phyloP scores from a whole-genome alignment of 2,888 invertebrate genomes.

The Disparrhopalites patrizii region DNA sequence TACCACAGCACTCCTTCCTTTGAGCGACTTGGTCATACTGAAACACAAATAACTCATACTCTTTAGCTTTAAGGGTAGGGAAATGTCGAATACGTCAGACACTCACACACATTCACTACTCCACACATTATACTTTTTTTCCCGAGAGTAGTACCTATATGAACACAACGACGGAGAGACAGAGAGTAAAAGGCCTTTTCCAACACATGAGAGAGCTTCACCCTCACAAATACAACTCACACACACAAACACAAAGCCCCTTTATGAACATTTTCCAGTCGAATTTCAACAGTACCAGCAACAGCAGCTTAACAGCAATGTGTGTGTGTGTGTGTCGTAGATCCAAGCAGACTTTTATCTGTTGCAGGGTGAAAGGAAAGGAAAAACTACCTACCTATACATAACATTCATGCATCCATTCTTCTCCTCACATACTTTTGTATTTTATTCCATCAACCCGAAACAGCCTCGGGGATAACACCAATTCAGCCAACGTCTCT shows the following conservation, averaged over 20 bases:
- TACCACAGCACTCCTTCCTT: not conserved
- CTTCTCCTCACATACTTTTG: slow-evolving; percentile 4
- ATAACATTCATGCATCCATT: slow-evolving; percentile 2
- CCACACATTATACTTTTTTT: not conserved
- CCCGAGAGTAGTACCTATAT: too few species aligned
- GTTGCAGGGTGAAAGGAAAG: slow-evolving; percentile 1
- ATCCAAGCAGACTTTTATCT: slow-evolving; percentile 5
- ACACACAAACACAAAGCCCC: slow-evolving; percentile 4
- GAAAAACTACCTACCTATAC: not conserved
- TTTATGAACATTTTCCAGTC: slow-evolving; percentile 19
- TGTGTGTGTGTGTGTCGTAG: not conserved
- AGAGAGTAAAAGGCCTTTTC: too few species aligned
- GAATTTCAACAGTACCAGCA: slow-evolving; percentile 3
- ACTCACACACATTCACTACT: not conserved
- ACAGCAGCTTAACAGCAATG: not conserved
- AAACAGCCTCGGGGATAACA: slow-evolving; percentile 22
- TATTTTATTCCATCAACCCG: slow-evolving; percentile 23
- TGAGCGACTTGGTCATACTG: slow-evolving; percentile 7
- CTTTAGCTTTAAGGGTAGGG: not conserved
- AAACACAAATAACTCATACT: not conserved
- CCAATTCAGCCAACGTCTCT: slow-evolving; percentile 20
- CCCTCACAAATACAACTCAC: not conserved
- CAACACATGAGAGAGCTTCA: not conserved
- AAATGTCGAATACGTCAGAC: not conserved
- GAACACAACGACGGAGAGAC: too few species aligned